phyloP scores from a whole-genome alignment of 2,113 vertebrate genomes.

The Tretioscincus oriximinensis region DNA sequence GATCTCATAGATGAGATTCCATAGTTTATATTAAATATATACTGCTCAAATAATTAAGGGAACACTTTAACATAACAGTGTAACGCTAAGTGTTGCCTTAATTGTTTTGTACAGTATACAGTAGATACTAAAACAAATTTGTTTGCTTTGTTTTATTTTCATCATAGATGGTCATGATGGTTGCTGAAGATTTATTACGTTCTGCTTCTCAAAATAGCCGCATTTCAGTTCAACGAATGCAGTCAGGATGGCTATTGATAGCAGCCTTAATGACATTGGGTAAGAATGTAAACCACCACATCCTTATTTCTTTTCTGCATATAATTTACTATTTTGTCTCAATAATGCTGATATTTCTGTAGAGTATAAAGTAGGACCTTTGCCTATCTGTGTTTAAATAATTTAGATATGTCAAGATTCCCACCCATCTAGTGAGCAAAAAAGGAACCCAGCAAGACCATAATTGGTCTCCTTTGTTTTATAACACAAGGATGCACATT shows the following conservation, averaged over 20 bases:
- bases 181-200: slow-evolving; percentile 89
- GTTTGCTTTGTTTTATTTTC: slow-evolving; percentile 11
- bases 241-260: slow-evolving; percentile 89
- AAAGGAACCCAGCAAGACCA: neutral
- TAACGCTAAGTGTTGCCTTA: no score
- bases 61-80: no score
- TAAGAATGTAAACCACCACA: slow-evolving; percentile 52
- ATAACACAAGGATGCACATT: neutral
- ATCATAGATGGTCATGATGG: slow-evolving; percentile 80
- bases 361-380: neutral
- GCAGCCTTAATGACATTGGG: slow-evolving; percentile 87
- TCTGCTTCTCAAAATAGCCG: slow-evolving; percentile 89
- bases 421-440: neutral
- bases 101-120: no score
- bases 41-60: no score
- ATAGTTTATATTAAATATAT: no score
- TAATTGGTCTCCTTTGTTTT: neutral
- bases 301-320: neutral
- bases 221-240: slow-evolving; percentile 85
- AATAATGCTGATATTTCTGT: neutral
- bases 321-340: slow-evolving; percentile 6
- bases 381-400: neutral
- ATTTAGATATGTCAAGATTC: neutral
- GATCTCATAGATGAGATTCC: no score
- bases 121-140: no score